Base-by-base conservation (phyloP, 2,888 invertebrate species). In the Pediacus dermestoides region DNA sequence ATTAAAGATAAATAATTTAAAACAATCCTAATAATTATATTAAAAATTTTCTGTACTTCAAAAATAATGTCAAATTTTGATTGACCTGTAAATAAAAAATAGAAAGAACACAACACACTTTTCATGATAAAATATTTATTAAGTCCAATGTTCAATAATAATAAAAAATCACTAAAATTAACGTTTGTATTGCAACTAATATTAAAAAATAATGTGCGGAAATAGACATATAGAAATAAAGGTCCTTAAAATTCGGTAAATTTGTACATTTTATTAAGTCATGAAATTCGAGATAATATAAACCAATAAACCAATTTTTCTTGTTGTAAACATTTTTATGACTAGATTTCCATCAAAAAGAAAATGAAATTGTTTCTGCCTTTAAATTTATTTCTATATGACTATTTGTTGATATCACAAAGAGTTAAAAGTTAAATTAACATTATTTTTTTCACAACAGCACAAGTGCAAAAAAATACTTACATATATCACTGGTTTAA, bases 401-500 rank as follows among this genome's bases (percentile, higher is more conserved):
- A 58, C 61, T 60, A 60, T 55, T 48, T 53, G 48, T 57, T 55
- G 55, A 58, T 64, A 67, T 67, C 66, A 66, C 67, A 67, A 64
- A 63, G 61, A 59, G 56, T 48, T 54, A 57, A 54, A 62, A 55
- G 56, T 51, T 52, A 42, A 13, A 13, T 28, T 28, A 2, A 9
- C 4, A 14, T 6, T 49, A 58, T 57, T 55, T 55, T 59, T 58
- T 58, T 60, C 59, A 59, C 57, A 61, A 58, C 47, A 59, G 62
- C 63, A 60, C 62, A 45, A 39, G 37, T 44, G 61, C 58, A 63
- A 58, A 61, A 60, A 63, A 67, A 67, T 66, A 66, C 66, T 67
- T 63, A 66, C 64, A 60, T 60, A 67, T 67, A 67, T 68, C 68
- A 68, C 68, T 65, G 62, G 58, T 62, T 58, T 53, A 52, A 28